phyloP scores from a whole-genome alignment of 2,888 invertebrate species.

The Zaprionus obscuricornis region DNA sequence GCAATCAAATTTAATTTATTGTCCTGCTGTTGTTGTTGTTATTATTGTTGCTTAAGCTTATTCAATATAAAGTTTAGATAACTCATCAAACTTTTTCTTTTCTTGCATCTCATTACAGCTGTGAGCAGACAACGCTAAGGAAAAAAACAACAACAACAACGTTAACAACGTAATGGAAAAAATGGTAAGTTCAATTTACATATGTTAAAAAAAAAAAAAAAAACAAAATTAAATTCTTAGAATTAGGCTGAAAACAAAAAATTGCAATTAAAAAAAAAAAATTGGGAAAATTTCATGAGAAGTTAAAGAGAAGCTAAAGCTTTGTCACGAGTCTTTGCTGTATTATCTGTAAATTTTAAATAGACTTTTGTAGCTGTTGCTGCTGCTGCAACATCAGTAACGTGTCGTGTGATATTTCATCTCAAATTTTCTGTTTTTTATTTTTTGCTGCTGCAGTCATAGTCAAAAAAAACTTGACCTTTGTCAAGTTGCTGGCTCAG shows the following conservation, averaged over 20 bases:
- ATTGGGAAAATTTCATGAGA: no score
- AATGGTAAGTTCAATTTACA: conserved; percentile 57
- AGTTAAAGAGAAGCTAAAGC: no score
- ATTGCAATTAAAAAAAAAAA: conserved; percentile 23
- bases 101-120: conserved; percentile 58
- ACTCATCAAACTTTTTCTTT: conserved; percentile 38
- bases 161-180: conserved; percentile 69
- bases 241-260: neutral
- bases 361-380: no score
- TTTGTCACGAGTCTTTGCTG: no score
- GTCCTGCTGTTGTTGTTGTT: conserved; percentile 1
- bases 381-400: conserved; percentile 31
- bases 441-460: conserved; percentile 17
- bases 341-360: no score
- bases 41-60: conserved; percentile 28
- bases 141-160: conserved; percentile 21
- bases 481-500: conserved; percentile 21
- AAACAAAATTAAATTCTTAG: neutral
- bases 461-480: conserved; percentile 64
- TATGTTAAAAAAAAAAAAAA: no score
- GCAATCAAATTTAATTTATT: no score
- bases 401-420: conserved; percentile 29
- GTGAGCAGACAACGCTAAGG: neutral
- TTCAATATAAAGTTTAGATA: conserved; percentile 28
- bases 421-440: conserved; percentile 9